Evolutionary conservation across 2,888 invertebrate genomes (phyloP), one percentile per base, ranked within the genome.

Genomic region (Melieria omissa): DNA sequence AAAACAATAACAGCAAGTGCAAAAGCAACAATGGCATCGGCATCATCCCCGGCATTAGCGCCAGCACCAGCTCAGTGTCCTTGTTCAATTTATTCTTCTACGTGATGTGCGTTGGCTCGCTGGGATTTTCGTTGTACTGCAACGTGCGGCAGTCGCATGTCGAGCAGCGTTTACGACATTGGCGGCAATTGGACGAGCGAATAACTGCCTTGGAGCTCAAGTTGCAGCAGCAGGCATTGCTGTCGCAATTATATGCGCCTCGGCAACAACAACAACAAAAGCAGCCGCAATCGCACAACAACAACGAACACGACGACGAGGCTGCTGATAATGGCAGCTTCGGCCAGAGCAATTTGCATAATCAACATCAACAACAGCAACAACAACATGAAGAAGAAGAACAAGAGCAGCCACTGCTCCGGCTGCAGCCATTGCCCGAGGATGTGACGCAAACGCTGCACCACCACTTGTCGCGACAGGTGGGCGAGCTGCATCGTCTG

Each of bases 121-220:
- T 87, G 80, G 86, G 83, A 71, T 85, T 87, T 71, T 85, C 87
- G 4, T 76, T 87, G 47, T 87, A 87, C 73, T 82, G 83, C 74
- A 86, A 85, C 73, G 82, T 85, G 78, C 84, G 86, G 67, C 87
- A 87, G 76, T 82, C 83, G 70, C 83, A 85, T 71, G 77, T 82
- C 67, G 87, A 87, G 76, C 83, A 85, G 62, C 82, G 84, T 61
- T 73, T 87, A 75, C 80, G 83, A 72, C 84, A 85, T 76, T 78
- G 86, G 70, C 83, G 83, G 73, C 84, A 85, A 75, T 80, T 87
- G 73, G 86, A 87, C 75, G 87, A 86, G 69, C 84, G 87, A 80
- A 83, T 87, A 76, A 80, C 81, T 52, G 80, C 82, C 71, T 74
- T 87, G 72, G 87, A 87, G 78, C 75, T 82, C 75, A 80, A 83